Base-by-base conservation (phyloP, 1,140 invertebrate genomes). In the Choristoneura fumiferana region DNA sequence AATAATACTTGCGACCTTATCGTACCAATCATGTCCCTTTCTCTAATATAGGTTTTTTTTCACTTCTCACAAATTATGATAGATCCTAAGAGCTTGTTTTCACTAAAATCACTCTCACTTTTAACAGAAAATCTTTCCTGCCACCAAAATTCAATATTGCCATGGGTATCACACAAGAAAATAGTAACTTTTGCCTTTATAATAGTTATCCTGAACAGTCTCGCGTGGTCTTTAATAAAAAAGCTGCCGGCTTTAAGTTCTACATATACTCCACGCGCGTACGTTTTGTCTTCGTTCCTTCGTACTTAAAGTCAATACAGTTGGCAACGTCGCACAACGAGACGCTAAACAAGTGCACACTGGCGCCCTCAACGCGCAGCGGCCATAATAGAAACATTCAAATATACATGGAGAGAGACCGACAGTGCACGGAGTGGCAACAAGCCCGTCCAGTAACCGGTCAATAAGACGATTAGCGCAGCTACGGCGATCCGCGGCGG, bases 401-500 rank as follows among this genome's bases (percentile, higher is more conserved):
- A 77, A 77, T 57, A 65, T 71, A 73, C 64, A 77, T 81, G 86
- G 83, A 78, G 63, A 69, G 74, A 73, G 69, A 71, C 78, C 80
- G 84, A 86, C 72, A 63, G 66, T 77, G 80, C 82, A 84, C 84
- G 89, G 87, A 84, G 77, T 73, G 78, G 81, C 81, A 81, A 87
- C 86, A 79, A 81, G 69, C 77, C 62, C 73, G 84, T 87, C 82
- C 85, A 73, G 73, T 73, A 85, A 87, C 87, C 88, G 89, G 89
- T 90, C 88, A 90, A 90, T 90, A 89, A 84, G 84, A 77, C 77
- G 84, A 89, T 84, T 87, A 85, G 85, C 84, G 79, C 82, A 84
- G 76, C 76, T 65, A 76, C 71, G 60, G 69, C 70, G 71, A 73
- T 74, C 67, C 68, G 68, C 62, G 67, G 69, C 62, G 57, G 49